Base-by-base conservation (phyloP, 2,888 invertebrate species). In the Himalopsyche anomala region DNA sequence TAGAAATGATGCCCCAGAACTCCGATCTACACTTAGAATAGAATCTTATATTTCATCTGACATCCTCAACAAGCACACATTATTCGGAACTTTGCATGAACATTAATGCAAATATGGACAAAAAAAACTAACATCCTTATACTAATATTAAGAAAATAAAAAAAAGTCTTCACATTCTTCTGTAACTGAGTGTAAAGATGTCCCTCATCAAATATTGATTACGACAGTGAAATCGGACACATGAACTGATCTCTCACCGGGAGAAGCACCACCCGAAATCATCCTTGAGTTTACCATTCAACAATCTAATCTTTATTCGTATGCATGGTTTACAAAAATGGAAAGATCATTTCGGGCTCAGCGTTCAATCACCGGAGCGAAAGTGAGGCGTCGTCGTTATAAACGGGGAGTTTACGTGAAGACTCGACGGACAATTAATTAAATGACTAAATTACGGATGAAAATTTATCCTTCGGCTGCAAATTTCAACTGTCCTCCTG, bases 71-170 rank as follows among this genome's bases (percentile, higher is more conserved):
- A 74, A 74, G 74, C 74, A 74, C 74, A 74, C 74, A 74, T 74
- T 74, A 74, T 36, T 74, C 74, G 38, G 38, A 74, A 74, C 74
- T 74, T 74, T 74, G 74, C 74, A 74, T 74, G 28, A 74, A 74
- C 74, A 74, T 36, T 74, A 74, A 74, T 74, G 74, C 74, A 74
- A 74, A 74, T 74, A 38, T 74, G 74, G 74, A 74, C 74, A 74
- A 74, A 74, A 69, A 69, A 69, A 74, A 74, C 74, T 74, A 74
- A 74, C 74, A 74, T 74, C 74, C 74, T 74, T 74, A 74, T 74
- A 28, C 74, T 74, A 38, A 74, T 74, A 74, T 74, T 36, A 36
- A 12, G 36, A 74, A 36, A 74, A 74, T 36, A 74, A 36, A 74
- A 28, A 74, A 74, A 36, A 36, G 28, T 74, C 74, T 36, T 36